phyloP scores from a whole-genome alignment of 2,888 invertebrate genomes.

The Odontomyia ornata region DNA sequence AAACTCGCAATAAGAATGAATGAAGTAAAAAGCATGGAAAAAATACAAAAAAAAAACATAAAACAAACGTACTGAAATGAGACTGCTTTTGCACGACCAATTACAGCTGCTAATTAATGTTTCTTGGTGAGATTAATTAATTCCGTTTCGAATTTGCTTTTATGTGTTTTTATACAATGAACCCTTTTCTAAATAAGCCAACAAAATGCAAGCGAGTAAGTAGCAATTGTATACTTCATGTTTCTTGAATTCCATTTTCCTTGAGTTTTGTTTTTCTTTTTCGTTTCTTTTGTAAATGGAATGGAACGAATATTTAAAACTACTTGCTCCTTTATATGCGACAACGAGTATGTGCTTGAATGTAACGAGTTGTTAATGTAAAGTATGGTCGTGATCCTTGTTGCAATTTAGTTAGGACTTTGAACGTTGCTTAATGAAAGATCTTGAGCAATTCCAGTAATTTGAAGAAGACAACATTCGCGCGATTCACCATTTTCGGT shows the following conservation, averaged over 20 bases:
- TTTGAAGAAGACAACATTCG: slow-evolving; percentile 26
- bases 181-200: not conserved
- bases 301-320: slow-evolving; percentile 1
- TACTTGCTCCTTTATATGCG: not conserved
- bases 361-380: not conserved
- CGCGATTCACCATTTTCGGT: slow-evolving; percentile 25
- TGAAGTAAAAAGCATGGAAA: not conserved
- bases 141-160: slow-evolving; percentile 49
- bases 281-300: not conserved
- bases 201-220: slow-evolving; percentile 5
- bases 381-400: slow-evolving; percentile 40
- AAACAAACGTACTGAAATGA: slow-evolving; percentile 43
- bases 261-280: not conserved
- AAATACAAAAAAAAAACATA: slow-evolving; percentile 12
- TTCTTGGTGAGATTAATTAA: slow-evolving; percentile 54
- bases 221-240: slow-evolving; percentile 32
- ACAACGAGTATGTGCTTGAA: not conserved
- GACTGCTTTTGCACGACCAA: slow-evolving; percentile 53
- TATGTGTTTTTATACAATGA: slow-evolving; percentile 21
- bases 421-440: slow-evolving; percentile 31
- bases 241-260: slow-evolving; percentile 32
- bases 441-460: slow-evolving; percentile 9
- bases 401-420: slow-evolving; percentile 44
- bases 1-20: not conserved
- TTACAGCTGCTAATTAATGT: slow-evolving; percentile 56